These are phyloP conservation scores for Himalopsyche tibetana DNA, from an alignment of 2,888 invertebrate species.

Conservation along the genomic window DNA sequence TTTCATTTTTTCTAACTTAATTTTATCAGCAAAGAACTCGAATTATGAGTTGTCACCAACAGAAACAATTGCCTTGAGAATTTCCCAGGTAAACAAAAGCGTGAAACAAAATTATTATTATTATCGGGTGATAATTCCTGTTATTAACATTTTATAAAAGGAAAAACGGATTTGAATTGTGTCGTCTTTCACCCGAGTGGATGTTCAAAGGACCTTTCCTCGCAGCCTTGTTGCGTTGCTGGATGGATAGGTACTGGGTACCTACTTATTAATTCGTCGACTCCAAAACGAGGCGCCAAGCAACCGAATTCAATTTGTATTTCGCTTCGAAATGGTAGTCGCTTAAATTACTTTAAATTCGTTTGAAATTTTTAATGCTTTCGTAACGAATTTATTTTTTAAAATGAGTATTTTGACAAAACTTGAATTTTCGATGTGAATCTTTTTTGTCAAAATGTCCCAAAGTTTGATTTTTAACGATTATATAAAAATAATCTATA, in stretches of 20 bases:
- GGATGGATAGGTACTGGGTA: neutral
- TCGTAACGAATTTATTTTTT: conserved; percentile 18
- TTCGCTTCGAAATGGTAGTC: conserved; percentile 34
- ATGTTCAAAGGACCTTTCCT: conserved; percentile 9
- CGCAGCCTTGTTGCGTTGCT: neutral
- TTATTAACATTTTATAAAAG: neutral
- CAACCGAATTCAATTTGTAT: conserved; percentile 33
- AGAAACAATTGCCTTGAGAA: no score
- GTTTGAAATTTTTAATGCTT: conserved; percentile 11
- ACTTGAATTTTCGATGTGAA: no score
- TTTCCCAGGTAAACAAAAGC: no score
- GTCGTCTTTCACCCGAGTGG: neutral
- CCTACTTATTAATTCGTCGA: neutral
- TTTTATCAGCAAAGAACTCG: no score
- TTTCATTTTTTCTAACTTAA: no score
- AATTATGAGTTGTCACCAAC: no score
- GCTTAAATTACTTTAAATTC: conserved; percentile 18
- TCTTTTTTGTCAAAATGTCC: no score
- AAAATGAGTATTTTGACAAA: no score
- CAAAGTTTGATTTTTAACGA: no score
- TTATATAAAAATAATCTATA: no score
- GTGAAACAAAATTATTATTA: no score
- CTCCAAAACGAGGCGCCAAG: conserved; percentile 9
- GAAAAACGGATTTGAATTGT: conserved; percentile 11
- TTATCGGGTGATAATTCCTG: neutral